Conservation (phyloP, 2,113 vertebrate genomes). For the Chloroceryle aenea region DNA sequence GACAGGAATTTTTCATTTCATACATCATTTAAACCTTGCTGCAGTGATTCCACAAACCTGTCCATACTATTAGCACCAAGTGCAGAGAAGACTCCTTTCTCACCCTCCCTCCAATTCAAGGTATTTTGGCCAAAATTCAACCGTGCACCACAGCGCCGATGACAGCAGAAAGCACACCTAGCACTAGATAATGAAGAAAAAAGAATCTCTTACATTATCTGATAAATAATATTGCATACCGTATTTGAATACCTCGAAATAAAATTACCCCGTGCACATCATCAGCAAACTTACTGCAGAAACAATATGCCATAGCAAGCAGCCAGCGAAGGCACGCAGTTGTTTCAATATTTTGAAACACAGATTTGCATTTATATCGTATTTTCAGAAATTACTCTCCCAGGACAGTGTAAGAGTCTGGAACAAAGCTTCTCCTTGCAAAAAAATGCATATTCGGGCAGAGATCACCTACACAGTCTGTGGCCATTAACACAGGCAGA, state of each 20-base stretch:
- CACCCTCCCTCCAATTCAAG: neutral
- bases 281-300: neutral
- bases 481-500: neutral
- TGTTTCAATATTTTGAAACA: neutral
- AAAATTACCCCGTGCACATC: neutral
- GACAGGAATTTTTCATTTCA: slow-evolving; percentile 77
- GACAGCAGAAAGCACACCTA: neutral
- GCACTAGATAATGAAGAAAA: neutral
- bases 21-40: slow-evolving; percentile 77
- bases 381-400: neutral
- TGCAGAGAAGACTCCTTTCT: neutral
- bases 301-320: neutral
- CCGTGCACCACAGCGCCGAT: accelerated
- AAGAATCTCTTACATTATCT: neutral
- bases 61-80: slow-evolving; percentile 24
- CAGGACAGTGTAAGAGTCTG: neutral
- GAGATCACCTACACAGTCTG: neutral
- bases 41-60: slow-evolving; percentile 68
- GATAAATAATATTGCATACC: neutral
- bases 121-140: neutral
- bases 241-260: neutral
- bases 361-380: neutral
- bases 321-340: neutral
- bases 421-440: neutral
- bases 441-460: neutral